Conservation (phyloP, 2,113 vertebrate genomes). For the Notarius quadriscutis region DNA sequence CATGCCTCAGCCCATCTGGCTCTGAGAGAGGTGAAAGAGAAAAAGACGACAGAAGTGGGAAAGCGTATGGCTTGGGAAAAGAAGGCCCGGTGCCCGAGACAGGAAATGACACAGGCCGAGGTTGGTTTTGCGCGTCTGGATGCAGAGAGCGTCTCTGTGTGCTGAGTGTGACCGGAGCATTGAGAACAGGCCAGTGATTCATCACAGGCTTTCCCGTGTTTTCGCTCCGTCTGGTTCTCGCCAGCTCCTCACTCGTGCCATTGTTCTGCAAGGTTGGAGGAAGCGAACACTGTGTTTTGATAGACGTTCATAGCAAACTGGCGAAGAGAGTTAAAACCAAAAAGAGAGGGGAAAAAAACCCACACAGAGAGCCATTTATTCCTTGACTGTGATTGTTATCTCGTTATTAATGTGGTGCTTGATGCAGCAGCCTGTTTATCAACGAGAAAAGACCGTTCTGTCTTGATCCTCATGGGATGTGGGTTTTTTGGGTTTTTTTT, state of each 20-base stretch:
- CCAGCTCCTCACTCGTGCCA: conserved; percentile 25
- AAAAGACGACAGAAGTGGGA: conserved; percentile 15
- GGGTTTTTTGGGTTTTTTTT: background rate
- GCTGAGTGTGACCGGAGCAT: conserved; percentile 25
- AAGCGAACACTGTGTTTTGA: conserved; percentile 9
- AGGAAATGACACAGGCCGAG: conserved; percentile 35
- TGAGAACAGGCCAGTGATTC: conserved; percentile 32
- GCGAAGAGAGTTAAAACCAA: background rate
- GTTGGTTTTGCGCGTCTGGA: conserved; percentile 29
- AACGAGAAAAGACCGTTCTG: background rate
- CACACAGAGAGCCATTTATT: background rate
- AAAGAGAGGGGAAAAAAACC: background rate
- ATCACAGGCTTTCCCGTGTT: conserved; percentile 36
- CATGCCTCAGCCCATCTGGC: conserved; percentile 19
- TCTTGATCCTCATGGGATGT: background rate
- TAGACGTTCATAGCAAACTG: conserved; percentile 5
- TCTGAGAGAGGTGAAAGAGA: background rate
- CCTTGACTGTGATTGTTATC: background rate
- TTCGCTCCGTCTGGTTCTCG: conserved; percentile 22
- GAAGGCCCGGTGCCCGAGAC: background rate
- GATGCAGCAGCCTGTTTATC: conserved; percentile 2
- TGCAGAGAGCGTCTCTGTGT: conserved; percentile 8
- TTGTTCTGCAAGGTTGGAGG: conserved; percentile 23
- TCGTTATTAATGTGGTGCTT: conserved; percentile 15
- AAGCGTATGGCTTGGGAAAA: background rate